Base-by-base conservation (phyloP, 2,888 invertebrate genomes). In the Synergus umbraculus region DNA sequence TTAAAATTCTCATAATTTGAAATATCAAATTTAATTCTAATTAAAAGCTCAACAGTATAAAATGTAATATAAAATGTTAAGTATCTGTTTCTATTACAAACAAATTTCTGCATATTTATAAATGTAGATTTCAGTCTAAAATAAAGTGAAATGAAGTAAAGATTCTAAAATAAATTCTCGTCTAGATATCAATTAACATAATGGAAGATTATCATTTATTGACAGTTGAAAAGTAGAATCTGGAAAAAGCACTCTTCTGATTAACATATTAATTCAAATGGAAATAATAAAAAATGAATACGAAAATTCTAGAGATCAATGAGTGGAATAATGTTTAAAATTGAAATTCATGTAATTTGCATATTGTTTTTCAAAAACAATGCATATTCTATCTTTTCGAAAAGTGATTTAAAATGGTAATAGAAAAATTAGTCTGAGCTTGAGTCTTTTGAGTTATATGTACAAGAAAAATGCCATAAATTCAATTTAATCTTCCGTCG, bases 381-480 rank as follows among this genome's bases (percentile, higher is more conserved):
- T 46, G 4, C 10, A 46, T 46, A 12, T 46, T 46, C 13, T 46
- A 46, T 46, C 8, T n/a, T 54, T n/a, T 54, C 1, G 5, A 54
- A 54, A n/a, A 54, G 8, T n/a, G 49, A 54, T 54, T 54, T 54
- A 8, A n/a, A n/a, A n/a, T 9, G n/a, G n/a, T 54, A 54, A 46
- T 46, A 29, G 60, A 12, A 22, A 5, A 13, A 63, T 29, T 37
- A 73, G 37, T 29, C 15, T 46, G 49, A 69, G 10, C n/a, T n/a
- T 58, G n/a, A 49, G n/a, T 54, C 54, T 73, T 37, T 37, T n/a
- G 18, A 73, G 54, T 54, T 54, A 37, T 73, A 41, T 0, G 9
- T 18, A 18, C 9, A 73, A 73, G 7, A 49, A 37, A 73, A 73
- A 73, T 73, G 37, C 54, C 37, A 73, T 54, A 37, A 73, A 73